Evolutionary conservation across 2,797 vertebrate species (phyloP), one percentile per base, ranked within the genome.

Genomic region (Eulemur rubriventer): DNA sequence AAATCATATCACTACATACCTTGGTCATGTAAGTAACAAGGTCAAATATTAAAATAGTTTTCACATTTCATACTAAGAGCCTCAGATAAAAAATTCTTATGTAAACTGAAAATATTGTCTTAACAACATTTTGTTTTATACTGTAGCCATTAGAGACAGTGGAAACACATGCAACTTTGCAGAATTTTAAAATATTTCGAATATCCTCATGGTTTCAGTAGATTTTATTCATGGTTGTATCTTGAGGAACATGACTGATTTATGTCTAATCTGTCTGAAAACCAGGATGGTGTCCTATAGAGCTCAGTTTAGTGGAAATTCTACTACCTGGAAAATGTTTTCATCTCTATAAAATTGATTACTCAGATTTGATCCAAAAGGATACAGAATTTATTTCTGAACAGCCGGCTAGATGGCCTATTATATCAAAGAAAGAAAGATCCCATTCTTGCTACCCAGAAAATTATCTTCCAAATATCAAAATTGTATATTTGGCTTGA

Each of bases 191-290:
- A 95, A 43, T 69, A 63, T 28, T 76, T 91, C 72, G 30, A 61
- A 12, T 30, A 22, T 85, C n/a, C 73, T 89, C 24, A n/a, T 72
- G n/a, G 14, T 91, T 95, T 92, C 65, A 75, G 1, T 72, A 72
- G 38, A 48, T 28, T 84, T 90, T 67, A 85, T 86, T 96, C 69
- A 55, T 35, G 38, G n/a, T 61, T 87, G 82, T 35, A 94, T 84
- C 50, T 73, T 73, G n/a, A 89, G 48, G 28, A 87, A 48, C 35
- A 95, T 92, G 20, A 93, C 8, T 61, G 33, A 59, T 78, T 92
- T 88, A 55, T 94, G 90, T 85, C 70, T 96, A 86, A 96, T 33
- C 52, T 65, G 76, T 43, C 81, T 89, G 24, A 80, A 96, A 88
- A 61, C 28, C 17, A 88, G n/a, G 2, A 2, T 26, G 18, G 14